Conservation (phyloP, 1,140 invertebrate species). For the Asbolus verrucosus region DNA sequence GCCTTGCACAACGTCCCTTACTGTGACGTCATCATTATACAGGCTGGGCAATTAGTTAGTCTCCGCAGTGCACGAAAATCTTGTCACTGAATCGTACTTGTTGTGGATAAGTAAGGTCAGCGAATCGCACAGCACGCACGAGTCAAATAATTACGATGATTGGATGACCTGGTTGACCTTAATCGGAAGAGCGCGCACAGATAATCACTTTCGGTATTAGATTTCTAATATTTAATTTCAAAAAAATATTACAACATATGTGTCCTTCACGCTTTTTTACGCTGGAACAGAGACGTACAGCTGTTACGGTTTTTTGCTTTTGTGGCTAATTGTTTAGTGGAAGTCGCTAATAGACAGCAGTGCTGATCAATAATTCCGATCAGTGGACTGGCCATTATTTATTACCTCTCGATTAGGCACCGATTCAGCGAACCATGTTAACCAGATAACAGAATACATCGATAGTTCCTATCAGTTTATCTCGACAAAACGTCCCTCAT, state of each 20-base stretch:
- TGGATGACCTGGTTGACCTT: constrained; percentile 3
- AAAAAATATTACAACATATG: neutral
- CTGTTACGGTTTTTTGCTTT: too few species aligned
- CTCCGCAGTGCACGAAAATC: neutral
- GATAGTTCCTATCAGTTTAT: constrained; percentile 30
- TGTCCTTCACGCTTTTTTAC: neutral
- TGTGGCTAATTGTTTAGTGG: too few species aligned
- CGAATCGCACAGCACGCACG: neutral
- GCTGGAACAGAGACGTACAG: neutral
- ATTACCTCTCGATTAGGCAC: constrained; percentile 20
- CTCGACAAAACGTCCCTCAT: constrained; percentile 3
- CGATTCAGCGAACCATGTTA: constrained; percentile 18
- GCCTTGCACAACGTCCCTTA: too few species aligned
- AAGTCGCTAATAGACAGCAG: neutral
- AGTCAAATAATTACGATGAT: neutral
- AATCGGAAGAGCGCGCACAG: neutral
- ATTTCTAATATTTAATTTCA: neutral
- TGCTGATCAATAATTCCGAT: constrained; percentile 21
- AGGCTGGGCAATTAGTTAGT: too few species aligned
- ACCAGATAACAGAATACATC: constrained; percentile 21
- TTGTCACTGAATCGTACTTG: neutral
- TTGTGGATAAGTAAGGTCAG: constrained; percentile 5
- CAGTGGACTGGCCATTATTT: constrained; percentile 14
- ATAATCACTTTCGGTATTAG: constrained; percentile 15
- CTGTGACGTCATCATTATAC: too few species aligned